Evolutionary conservation across 1,140 invertebrate species (phyloP), one percentile per base, ranked within the genome.

Genomic region (Drosophila biarmipes): DNA sequence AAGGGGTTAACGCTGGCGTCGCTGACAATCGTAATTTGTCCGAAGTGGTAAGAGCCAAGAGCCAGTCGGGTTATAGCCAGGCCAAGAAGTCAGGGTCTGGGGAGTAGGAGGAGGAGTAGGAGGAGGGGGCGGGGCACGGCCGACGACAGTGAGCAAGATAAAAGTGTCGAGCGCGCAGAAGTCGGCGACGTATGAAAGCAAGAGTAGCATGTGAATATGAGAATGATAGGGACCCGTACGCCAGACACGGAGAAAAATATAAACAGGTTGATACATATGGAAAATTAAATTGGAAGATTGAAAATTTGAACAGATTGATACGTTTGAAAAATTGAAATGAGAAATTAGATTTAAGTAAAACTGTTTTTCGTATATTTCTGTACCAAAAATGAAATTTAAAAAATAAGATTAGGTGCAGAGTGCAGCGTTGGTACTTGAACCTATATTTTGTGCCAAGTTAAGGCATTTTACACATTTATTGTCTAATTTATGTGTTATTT

Each of bases 81-180:
- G 27, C 63, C 63, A 66, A 67, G 58, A 66, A 66, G 62, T 64
- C 62, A 34, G 11, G n/a, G 14, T 10, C 53, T 11, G 27, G n/a
- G 35, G 54, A 64, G 49, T 43, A 45, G 66, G 15, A 63, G 68
- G 17, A 17, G 35, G 54, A 64, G 49, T 43, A 45, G 66, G 15
- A 63, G 68, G 17, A 17, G 8, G 49, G 38, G 38, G 24, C 51
- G 40, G 31, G 45, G 42, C 54, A 56, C 42, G 66, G 59, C 51
- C 58, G 78, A 84, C 68, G 61, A 82, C 57, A 73, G 17, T 40
- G 51, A 73, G 56, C 56, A 73, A 87, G 81, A 86, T 82, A 86
- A 81, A 76, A 87, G 78, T 86, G 81, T 86, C 87, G 82, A 86
- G 84, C 82, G 82, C 56, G 78, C 82, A 86, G 64, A 85, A 85